phyloP scores from a whole-genome alignment of 1,140 invertebrate species.

The Lepidotrigona ventralis region DNA sequence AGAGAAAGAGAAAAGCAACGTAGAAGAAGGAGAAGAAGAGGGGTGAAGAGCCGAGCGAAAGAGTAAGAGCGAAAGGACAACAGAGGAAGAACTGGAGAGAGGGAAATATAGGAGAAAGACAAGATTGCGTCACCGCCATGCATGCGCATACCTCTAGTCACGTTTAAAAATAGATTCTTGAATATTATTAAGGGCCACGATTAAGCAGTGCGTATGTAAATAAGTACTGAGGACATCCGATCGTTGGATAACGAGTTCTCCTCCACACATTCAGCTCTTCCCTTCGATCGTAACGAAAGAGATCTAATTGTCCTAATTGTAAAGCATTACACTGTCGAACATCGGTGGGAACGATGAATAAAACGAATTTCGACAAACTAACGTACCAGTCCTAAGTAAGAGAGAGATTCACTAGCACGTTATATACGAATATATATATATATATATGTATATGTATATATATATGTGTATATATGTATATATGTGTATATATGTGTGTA shows the following conservation, averaged over 20 bases:
- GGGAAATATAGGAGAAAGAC: conserved; percentile 71
- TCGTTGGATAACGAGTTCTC: neutral
- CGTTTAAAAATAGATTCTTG: conserved; percentile 77
- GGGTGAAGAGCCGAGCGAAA: conserved; percentile 14
- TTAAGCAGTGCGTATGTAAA: neutral
- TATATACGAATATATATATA: neutral
- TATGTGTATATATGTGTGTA: too few species aligned
- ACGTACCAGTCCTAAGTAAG: neutral
- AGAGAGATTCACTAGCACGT: neutral
- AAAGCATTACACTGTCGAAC: neutral
- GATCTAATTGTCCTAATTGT: too few species aligned
- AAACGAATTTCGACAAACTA: neutral
- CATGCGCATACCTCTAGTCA: conserved; percentile 74
- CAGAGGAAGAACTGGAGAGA: conserved; percentile 42
- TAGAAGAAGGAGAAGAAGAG: conserved; percentile 7
- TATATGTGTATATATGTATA: too few species aligned
- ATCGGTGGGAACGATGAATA: neutral
- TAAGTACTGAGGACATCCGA: neutral
- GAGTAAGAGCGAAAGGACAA: conserved; percentile 34
- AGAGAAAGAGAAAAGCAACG: conserved; percentile 9
- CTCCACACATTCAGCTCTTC: neutral
- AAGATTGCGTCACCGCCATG: conserved; percentile 73
- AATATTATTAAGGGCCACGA: conserved; percentile 74
- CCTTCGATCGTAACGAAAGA: neutral
- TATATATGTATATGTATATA: conserved; percentile 11